A percentile compares a stretch with the other conserved stretches of the same genome.
phyloP scores from a whole-genome alignment of 1,140 invertebrate species.

The Caerostris extrusa region DNA sequence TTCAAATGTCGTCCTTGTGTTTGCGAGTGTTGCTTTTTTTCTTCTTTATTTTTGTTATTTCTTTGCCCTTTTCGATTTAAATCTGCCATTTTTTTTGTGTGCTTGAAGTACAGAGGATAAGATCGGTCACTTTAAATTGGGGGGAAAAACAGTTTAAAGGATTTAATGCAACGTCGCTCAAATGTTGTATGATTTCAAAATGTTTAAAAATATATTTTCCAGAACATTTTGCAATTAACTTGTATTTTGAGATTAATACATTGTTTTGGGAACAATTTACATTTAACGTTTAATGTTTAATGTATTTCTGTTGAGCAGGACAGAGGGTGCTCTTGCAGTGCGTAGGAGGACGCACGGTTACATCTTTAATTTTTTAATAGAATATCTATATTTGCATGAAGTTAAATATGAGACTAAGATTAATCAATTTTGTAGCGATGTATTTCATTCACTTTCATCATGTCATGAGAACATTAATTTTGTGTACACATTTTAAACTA shows the following conservation, averaged over 20 bases:
- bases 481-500: too few species aligned
- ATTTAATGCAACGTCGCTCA: background rate
- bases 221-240: background rate
- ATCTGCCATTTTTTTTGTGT: background rate
- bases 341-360: too few species aligned
- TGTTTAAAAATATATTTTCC: background rate
- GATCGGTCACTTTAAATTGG: background rate
- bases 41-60: too few species aligned
- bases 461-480: too few species aligned
- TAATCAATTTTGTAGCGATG: too few species aligned
- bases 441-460: too few species aligned
- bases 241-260: background rate
- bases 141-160: background rate
- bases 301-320: too few species aligned
- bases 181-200: background rate
- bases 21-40: background rate
- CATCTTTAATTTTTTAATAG: too few species aligned
- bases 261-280: background rate
- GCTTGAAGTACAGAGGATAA: background rate
- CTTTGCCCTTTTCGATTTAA: background rate
- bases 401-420: too few species aligned
- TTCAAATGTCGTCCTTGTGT: background rate
- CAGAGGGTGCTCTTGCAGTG: too few species aligned
- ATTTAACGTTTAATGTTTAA: too few species aligned
- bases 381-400: too few species aligned